phyloP scores from a whole-genome alignment of 2,888 invertebrate genomes.

The Andrena bicolor region DNA sequence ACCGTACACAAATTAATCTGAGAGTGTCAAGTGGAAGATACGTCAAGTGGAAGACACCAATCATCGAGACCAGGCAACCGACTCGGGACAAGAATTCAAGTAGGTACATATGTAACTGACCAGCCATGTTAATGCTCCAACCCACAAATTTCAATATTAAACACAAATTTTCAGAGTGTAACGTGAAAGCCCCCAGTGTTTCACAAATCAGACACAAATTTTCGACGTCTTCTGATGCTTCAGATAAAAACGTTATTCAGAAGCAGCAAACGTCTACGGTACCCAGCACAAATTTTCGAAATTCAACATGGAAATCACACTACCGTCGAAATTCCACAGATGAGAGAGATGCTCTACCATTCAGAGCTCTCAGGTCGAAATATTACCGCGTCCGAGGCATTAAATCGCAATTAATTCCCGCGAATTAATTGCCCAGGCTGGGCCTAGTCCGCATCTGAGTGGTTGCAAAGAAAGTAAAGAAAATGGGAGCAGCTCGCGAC shows the following conservation, averaged over 20 bases:
- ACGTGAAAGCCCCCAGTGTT: too few species aligned
- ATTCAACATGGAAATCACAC: constrained; percentile 9
- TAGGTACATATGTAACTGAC: neutral
- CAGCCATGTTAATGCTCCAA: too few species aligned
- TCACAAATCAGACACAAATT: too few species aligned
- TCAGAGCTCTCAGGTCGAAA: constrained; percentile 23
- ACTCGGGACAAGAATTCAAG: neutral
- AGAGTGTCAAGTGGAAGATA: constrained; percentile 3
- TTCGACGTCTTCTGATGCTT: too few species aligned
- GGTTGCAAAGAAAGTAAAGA: constrained; percentile 22
- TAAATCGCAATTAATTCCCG: constrained; percentile 47
- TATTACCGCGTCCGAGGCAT: constrained; percentile 44
- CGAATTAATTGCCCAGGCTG: constrained; percentile 41
- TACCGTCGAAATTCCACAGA: neutral
- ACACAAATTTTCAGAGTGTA: too few species aligned
- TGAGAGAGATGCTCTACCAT: too few species aligned
- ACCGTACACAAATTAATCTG: constrained; percentile 34
- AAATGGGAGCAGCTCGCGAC: constrained; percentile 24
- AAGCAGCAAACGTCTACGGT: too few species aligned
- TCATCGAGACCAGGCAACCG: neutral
- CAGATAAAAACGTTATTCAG: too few species aligned
- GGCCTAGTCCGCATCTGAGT: constrained; percentile 20
- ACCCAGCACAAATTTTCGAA: too few species aligned
- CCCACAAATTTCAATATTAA: too few species aligned
- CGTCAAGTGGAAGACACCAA: neutral